Evolutionary conservation across 2,797 vertebrate genomes (phyloP).

Genomic region (Leptatherina wallacei): DNA sequence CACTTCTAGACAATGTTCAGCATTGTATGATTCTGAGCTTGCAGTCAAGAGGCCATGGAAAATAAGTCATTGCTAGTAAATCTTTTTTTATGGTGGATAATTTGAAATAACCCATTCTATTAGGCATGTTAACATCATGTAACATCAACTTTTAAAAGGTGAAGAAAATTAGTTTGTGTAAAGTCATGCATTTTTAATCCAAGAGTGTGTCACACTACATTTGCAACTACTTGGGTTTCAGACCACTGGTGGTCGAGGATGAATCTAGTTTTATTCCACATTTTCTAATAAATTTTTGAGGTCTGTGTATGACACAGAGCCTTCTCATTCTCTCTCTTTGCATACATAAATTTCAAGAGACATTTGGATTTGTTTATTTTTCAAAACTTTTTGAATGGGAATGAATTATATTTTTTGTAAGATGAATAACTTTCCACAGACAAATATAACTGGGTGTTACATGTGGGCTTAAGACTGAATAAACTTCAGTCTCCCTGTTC

Average conservation of each 20-base stretch:
- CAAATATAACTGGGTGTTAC: not conserved
- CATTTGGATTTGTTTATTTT: no score
- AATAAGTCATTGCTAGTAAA: slow-evolving; percentile 2
- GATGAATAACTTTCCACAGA: not conserved
- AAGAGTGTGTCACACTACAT: not conserved
- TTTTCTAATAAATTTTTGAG: not conserved
- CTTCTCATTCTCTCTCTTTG: not conserved
- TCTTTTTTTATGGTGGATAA: not conserved
- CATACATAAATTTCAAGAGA: not conserved
- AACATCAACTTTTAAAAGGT: not conserved
- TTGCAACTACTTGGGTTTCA: not conserved
- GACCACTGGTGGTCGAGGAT: not conserved
- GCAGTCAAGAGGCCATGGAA: slow-evolving; percentile 16
- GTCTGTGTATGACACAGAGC: not conserved
- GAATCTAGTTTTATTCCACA: not conserved
- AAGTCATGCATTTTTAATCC: not conserved
- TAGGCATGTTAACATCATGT: not conserved
- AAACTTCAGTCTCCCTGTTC: not conserved
- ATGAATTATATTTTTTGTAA: not conserved
- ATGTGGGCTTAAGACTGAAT: not conserved
- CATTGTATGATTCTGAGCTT: slow-evolving; percentile 51
- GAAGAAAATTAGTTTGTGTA: not conserved
- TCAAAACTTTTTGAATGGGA: not conserved
- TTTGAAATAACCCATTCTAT: not conserved
- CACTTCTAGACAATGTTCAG: slow-evolving; percentile 58